These are phyloP conservation scores for Nomada fucata DNA, from an alignment of 2,888 invertebrate species.

Conservation along the genomic window DNA sequence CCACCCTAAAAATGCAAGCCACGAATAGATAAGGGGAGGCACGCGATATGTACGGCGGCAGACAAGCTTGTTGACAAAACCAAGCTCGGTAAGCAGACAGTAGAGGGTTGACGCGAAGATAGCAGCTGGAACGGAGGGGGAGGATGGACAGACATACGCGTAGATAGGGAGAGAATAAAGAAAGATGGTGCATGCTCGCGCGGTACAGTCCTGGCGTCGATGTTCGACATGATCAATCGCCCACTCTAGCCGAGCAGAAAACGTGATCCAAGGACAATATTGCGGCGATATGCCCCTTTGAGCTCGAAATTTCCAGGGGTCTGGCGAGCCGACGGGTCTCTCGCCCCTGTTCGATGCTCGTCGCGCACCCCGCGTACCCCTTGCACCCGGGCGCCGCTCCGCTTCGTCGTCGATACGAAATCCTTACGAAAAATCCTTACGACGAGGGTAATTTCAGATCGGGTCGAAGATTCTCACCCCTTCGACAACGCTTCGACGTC, in stretches of 20 bases:
- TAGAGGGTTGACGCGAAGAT: constrained; percentile 49
- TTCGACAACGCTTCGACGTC: background rate
- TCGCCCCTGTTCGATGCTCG: constrained; percentile 9
- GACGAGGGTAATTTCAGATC: background rate
- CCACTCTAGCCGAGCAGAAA: constrained; percentile 62
- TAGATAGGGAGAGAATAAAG: constrained; percentile 38
- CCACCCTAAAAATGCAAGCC: constrained; percentile 34
- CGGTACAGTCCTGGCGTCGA: constrained; percentile 65
- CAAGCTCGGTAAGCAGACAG: constrained; percentile 40
- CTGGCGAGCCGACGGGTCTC: background rate
- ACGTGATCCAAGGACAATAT: constrained; percentile 76
- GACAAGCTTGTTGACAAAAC: constrained; percentile 48
- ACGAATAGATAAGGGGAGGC: constrained; percentile 45
- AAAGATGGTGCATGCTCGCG: constrained; percentile 60
- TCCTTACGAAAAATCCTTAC: constrained; percentile 67
- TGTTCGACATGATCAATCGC: constrained; percentile 73
- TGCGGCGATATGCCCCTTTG: constrained; percentile 58
- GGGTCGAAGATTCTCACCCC: background rate
- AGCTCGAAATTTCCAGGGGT: constrained; percentile 50
- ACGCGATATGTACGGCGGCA: constrained; percentile 41
- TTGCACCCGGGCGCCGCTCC: background rate
- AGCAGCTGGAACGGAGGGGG: constrained; percentile 11
- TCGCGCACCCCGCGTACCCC: constrained; percentile 23
- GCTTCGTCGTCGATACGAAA: constrained; percentile 60
- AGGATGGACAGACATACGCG: constrained; percentile 23